These are phyloP conservation scores for Cataglyphis livida DNA, from an alignment of 2,888 invertebrate genomes.

Conservation along the genomic window DNA sequence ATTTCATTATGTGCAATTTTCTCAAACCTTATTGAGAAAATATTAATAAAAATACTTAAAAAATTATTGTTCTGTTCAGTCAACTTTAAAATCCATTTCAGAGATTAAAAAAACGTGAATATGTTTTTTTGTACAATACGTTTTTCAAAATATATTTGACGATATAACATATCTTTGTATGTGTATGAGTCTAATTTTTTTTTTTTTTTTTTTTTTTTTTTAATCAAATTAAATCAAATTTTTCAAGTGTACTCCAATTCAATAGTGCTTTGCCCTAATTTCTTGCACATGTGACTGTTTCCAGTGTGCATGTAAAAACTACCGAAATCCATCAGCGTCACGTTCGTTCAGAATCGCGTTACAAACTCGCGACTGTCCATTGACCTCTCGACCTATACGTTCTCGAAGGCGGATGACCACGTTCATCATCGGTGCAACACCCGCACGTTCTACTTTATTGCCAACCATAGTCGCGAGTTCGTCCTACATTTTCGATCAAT, in stretches of 20 bases:
- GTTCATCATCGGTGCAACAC: slow-evolving; percentile 51
- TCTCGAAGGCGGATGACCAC: slow-evolving; percentile 49
- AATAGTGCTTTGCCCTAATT: neutral
- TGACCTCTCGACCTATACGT: slow-evolving; percentile 64
- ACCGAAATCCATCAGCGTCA: slow-evolving; percentile 22
- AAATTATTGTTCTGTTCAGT: neutral
- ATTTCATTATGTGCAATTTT: neutral
- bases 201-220: neutral
- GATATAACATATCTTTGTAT: neutral
- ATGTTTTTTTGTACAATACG: neutral
- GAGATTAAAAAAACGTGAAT: neutral
- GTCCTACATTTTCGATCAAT: slow-evolving; percentile 79
- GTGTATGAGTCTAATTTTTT: neutral
- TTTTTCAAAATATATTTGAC: neutral
- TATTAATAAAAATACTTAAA: neutral
- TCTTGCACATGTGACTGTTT: neutral
- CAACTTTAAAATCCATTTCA: neutral
- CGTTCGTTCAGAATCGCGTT: slow-evolving; percentile 1
- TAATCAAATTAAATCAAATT: slow-evolving; percentile 1
- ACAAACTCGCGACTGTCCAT: slow-evolving; percentile 50
- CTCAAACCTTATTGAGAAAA: neutral
- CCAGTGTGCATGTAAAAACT: slow-evolving; percentile 7
- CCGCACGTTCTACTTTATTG: slow-evolving; percentile 65
- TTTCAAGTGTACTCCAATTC: neutral
- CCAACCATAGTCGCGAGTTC: slow-evolving; percentile 74